Evolutionary conservation across 2,888 invertebrate genomes (phyloP).

Genomic region (Clivina fossor): DNA sequence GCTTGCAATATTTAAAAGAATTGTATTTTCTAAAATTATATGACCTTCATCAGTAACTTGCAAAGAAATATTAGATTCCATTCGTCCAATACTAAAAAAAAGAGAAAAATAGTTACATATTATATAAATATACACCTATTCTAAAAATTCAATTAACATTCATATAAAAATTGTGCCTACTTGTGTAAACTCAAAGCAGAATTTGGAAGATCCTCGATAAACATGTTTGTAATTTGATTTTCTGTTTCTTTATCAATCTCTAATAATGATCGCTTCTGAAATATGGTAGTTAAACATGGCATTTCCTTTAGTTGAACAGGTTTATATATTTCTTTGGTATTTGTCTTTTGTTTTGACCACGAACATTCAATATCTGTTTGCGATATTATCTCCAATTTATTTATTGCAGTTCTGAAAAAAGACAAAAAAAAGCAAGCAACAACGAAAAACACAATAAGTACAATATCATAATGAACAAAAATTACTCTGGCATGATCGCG

Average conservation of each 20-base stretch:
- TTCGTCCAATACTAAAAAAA: conserved; percentile 5
- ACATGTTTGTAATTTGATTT: not conserved
- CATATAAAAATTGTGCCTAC: conserved; percentile 2
- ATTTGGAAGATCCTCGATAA: conserved; percentile 2
- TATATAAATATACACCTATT: not conserved
- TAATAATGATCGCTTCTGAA: not conserved
- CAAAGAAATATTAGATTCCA: conserved; percentile 1
- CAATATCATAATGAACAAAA: not conserved
- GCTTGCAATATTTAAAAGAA: conserved; percentile 4
- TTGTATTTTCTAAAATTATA: conserved; percentile 1
- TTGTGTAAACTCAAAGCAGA: conserved; percentile 1
- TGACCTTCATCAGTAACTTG: not conserved
- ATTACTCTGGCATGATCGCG: not conserved
- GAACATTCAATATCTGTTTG: conserved; percentile 7
- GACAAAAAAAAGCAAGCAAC: not conserved
- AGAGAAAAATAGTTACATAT: conserved; percentile 4
- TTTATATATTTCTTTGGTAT: not conserved
- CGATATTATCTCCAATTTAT: conserved; percentile 2
- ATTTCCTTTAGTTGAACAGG: not conserved
- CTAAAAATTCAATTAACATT: conserved; percentile 4
- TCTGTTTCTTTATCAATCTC: not conserved
- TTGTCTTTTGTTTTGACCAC: conserved; percentile 3
- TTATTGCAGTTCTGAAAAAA: not conserved
- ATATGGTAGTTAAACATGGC: conserved; percentile 4
- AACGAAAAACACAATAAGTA: conserved; percentile 7